Evolutionary conservation across 1,140 invertebrate genomes (phyloP).

Genomic region (Asobara japonica): DNA sequence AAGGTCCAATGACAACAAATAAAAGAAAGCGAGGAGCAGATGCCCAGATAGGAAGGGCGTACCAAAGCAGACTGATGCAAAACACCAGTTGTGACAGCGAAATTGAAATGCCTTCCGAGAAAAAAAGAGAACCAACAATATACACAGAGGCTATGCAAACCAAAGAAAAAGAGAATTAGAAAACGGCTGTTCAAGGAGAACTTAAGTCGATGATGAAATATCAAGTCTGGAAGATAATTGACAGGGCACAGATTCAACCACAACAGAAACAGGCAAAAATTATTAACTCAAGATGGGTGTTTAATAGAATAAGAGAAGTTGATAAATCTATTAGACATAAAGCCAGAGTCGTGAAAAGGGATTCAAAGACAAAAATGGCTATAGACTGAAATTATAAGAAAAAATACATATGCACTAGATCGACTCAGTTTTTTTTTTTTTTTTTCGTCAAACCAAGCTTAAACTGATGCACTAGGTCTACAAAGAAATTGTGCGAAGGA

Average conservation of each 20-base stretch:
- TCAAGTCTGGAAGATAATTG: background rate
- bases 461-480: too few relatives aligned
- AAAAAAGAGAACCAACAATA: background rate
- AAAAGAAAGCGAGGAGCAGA: background rate
- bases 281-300: too few relatives aligned
- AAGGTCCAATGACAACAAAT: background rate
- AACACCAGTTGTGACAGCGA: too few relatives aligned
- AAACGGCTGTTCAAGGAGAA: background rate
- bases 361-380: background rate
- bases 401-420: too few relatives aligned
- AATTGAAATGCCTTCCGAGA: background rate
- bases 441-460: conserved; percentile 23
- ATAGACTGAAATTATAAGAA: too few relatives aligned
- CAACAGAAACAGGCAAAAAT: background rate
- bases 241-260: background rate
- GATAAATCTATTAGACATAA: background rate
- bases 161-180: background rate
- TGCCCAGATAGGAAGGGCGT: background rate
- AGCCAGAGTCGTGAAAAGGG: background rate
- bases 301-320: background rate
- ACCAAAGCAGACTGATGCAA: too few relatives aligned
- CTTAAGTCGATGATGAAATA: background rate
- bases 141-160: background rate
- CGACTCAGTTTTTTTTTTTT: conserved; percentile 28
- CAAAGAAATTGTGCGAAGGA: too few relatives aligned